phyloP scores from a whole-genome alignment of 2,888 invertebrate species.

The Polymixis flavicincta region DNA sequence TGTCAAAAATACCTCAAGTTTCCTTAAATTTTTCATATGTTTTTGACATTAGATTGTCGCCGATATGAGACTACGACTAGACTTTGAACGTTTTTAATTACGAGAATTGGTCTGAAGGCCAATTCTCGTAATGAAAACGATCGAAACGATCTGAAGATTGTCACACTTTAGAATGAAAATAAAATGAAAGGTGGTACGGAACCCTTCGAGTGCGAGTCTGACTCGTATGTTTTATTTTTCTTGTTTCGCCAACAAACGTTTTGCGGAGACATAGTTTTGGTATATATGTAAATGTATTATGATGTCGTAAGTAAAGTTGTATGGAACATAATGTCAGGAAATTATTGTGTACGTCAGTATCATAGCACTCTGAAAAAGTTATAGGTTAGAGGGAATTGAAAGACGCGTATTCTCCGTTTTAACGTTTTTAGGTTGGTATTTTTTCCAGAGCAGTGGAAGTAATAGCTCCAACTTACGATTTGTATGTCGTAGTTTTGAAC shows the following conservation, averaged over 20 bases:
- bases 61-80: too few species aligned
- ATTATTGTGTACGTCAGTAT: conserved; percentile 53
- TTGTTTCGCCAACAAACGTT: conserved; percentile 64
- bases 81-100: too few species aligned
- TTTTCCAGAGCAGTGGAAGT: too few species aligned
- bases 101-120: too few species aligned
- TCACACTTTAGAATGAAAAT: too few species aligned
- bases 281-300: conserved; percentile 42
- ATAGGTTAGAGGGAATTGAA: conserved; percentile 18
- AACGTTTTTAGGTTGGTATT: background rate
- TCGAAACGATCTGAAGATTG: too few species aligned
- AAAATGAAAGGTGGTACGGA: background rate
- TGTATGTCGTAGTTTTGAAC: too few species aligned
- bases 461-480: too few species aligned
- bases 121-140: too few species aligned
- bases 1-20: too few species aligned
- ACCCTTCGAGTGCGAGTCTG: background rate
- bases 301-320: conserved; percentile 42
- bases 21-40: too few species aligned
- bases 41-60: too few species aligned
- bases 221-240: conserved; percentile 49
- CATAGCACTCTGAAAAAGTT: conserved; percentile 43
- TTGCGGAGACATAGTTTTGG: conserved; percentile 44
- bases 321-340: conserved; percentile 45
- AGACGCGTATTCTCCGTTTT: conserved; percentile 7